A percentile compares a stretch with the other conserved stretches of the same genome.
Conservation (phyloP, 2,888 invertebrate genomes). For the Caenorhabditis sp. region DNA sequence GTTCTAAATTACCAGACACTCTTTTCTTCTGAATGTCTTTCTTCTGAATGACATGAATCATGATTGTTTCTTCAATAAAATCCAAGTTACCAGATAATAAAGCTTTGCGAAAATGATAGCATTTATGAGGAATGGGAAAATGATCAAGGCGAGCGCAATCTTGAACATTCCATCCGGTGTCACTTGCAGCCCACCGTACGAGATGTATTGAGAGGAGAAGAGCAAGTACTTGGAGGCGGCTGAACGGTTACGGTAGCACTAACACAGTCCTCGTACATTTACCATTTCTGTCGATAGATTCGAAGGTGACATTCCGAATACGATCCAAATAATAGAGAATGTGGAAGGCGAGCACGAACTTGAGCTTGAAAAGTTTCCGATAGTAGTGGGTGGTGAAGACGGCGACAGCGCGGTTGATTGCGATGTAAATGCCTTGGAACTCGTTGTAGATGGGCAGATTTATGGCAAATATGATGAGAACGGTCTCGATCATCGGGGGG, state of each 20-base stretch:
- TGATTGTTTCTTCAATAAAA: no score
- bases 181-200: conserved; percentile 1
- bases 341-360: conserved; percentile 8
- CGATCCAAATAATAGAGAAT: conserved; percentile 28
- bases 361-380: conserved; percentile 7
- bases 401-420: conserved; percentile 21
- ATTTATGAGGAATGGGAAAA: conserved; percentile 20
- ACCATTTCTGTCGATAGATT: conserved; percentile 11
- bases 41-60: no score
- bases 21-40: conserved; percentile 24
- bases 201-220: conserved; percentile 4
- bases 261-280: background rate
- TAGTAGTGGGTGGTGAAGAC: conserved; percentile 9
- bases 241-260: background rate
- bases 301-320: conserved; percentile 17
- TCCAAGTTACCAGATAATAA: conserved; percentile 18
- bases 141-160: background rate
- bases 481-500: conserved; percentile 12
- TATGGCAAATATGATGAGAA: background rate
- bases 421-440: conserved; percentile 22
- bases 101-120: conserved; percentile 11
- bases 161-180: conserved; percentile 18
- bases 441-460: conserved; percentile 29
- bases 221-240: conserved; percentile 11
- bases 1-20: conserved; percentile 8